Conservation (phyloP, 1,140 invertebrate genomes). For the Drepana arcuata region DNA sequence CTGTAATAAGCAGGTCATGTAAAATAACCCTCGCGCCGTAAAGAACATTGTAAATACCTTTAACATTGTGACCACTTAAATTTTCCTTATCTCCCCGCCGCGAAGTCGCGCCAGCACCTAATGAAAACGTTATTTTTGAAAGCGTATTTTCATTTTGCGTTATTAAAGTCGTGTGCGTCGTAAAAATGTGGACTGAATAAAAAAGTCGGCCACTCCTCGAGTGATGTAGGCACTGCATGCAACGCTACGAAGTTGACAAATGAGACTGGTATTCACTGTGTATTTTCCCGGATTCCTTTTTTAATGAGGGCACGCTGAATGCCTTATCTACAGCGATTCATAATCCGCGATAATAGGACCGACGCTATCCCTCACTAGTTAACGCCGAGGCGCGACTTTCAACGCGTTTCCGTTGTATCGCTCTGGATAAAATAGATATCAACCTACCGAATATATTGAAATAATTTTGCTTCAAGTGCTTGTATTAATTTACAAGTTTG, state of each 20-base stretch:
- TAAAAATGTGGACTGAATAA: constrained; percentile 28
- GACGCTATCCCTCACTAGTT: constrained; percentile 17
- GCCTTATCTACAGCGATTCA: constrained; percentile 29
- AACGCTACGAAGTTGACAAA: constrained; percentile 36
- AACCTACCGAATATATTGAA: too few relatives aligned
- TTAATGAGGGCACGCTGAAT: constrained; percentile 31
- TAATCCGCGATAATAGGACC: constrained; percentile 21
- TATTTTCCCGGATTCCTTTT: constrained; percentile 17
- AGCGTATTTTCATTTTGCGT: constrained; percentile 37
- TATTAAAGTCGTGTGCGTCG: constrained; percentile 31
- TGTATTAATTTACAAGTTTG: too few relatives aligned
- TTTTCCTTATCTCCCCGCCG: constrained; percentile 28
- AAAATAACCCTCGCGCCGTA: too few relatives aligned
- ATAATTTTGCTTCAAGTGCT: too few relatives aligned
- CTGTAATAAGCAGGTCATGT: too few relatives aligned
- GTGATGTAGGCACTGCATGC: constrained; percentile 26
- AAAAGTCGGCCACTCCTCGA: constrained; percentile 33
- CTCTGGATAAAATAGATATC: too few relatives aligned
- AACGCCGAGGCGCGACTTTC: constrained; percentile 11
- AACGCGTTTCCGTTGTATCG: constrained; percentile 15
- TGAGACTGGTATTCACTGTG: constrained; percentile 32
- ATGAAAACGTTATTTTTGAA: constrained; percentile 31
- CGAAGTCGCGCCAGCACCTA: constrained; percentile 22
- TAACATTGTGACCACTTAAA: constrained; percentile 15
- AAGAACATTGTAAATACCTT: too few relatives aligned